These are phyloP conservation scores for Drosophila hydei DNA, from an alignment of 1,140 invertebrate species.

Conservation along the genomic window DNA sequence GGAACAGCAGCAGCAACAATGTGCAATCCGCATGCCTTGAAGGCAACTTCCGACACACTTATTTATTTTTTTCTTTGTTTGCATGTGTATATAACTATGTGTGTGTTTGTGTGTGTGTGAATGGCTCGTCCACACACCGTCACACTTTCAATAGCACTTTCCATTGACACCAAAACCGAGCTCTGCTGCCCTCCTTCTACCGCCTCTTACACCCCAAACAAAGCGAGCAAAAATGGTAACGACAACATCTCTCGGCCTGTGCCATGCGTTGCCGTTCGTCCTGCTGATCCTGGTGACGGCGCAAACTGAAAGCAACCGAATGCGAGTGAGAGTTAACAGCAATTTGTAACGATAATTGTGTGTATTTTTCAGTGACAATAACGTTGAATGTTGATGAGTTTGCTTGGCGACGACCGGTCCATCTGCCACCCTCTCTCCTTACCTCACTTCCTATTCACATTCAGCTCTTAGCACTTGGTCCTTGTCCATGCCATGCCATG, in stretches of 20 bases:
- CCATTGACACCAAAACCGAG: constrained; percentile 62
- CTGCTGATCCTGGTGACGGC: constrained; percentile 8
- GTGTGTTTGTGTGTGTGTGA: constrained; percentile 32
- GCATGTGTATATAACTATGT: constrained; percentile 27
- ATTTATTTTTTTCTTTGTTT: constrained; percentile 54
- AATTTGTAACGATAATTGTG: constrained; percentile 78
- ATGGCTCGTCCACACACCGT: constrained; percentile 51
- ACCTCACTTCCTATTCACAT: neutral
- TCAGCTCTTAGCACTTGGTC: constrained; percentile 3
- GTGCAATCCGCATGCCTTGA: constrained; percentile 68
- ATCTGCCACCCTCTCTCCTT: neutral
- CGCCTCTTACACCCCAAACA: neutral
- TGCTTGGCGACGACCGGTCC: constrained; percentile 41
- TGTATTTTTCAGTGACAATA: constrained; percentile 78
- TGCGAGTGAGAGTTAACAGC: constrained; percentile 69
- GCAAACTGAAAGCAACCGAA: constrained; percentile 19
- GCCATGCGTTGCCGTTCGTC: constrained; percentile 7
- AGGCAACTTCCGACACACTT: constrained; percentile 70
- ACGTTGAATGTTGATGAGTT: constrained; percentile 77
- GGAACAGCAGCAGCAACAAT: constrained; percentile 53
- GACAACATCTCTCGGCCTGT: constrained; percentile 26
- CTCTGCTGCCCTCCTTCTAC: neutral
- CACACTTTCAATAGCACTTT: constrained; percentile 69
- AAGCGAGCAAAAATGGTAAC: constrained; percentile 57
- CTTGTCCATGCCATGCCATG: constrained; percentile 12